Percentiles rank a stretch among this genome's conserved stretches.
phyloP scores from a whole-genome alignment of 2,888 invertebrate species.

The Villa cingulata region DNA sequence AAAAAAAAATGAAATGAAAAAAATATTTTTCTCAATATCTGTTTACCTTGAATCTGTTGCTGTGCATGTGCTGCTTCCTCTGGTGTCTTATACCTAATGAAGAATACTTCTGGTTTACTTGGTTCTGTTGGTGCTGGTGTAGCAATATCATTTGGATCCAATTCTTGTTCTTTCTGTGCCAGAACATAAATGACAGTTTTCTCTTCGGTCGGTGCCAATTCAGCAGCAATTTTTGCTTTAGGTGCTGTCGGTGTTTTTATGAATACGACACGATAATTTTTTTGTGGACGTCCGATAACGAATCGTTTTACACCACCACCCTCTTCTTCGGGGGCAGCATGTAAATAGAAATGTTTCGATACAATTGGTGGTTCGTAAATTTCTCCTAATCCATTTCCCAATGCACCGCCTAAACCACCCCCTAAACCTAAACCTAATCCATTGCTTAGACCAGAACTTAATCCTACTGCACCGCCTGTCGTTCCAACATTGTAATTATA shows the following conservation, averaged over 20 bases:
- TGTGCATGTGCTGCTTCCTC: conserved; percentile 34
- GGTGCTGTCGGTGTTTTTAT: conserved; percentile 30
- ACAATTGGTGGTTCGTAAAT: conserved; percentile 16
- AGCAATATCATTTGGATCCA: conserved; percentile 26
- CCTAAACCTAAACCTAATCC: background rate
- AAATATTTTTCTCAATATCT: background rate
- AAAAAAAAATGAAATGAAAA: background rate
- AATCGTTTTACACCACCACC: background rate
- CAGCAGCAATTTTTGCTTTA: conserved; percentile 22
- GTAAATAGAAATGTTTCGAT: conserved; percentile 34
- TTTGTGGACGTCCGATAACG: conserved; percentile 18
- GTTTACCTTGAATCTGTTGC: conserved; percentile 32
- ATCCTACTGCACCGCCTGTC: background rate
- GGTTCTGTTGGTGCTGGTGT: conserved; percentile 24
- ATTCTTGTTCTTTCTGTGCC: conserved; percentile 25
- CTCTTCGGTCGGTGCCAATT: conserved; percentile 27
- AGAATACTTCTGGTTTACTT: conserved; percentile 35
- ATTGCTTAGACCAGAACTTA: background rate
- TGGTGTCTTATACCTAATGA: conserved; percentile 35
- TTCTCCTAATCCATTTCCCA: background rate
- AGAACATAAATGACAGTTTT: conserved; percentile 35
- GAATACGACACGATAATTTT: conserved; percentile 34
- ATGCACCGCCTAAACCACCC: background rate
- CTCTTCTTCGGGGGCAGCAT: conserved; percentile 21
- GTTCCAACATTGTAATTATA: background rate